These are phyloP conservation scores for Siderastrea siderea DNA, from an alignment of 92 coral and sea anemone species.

Conservation along the genomic window DNA sequence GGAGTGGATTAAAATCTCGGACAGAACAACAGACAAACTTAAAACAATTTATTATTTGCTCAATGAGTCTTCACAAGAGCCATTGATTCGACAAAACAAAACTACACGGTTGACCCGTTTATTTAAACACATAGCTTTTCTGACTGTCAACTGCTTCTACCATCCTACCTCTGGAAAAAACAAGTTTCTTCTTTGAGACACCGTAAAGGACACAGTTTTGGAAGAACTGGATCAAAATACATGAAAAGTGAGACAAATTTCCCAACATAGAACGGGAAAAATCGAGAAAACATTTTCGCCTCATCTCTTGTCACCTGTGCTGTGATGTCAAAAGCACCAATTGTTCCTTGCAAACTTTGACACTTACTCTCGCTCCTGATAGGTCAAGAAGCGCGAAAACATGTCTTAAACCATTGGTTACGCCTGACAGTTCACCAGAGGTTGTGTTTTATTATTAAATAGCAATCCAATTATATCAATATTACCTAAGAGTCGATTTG, in stretches of 20 bases:
- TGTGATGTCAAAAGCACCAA: constrained; percentile 32
- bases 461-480: constrained; percentile 98
- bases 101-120: constrained; percentile 78
- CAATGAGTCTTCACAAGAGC: constrained; percentile 64
- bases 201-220: neutral
- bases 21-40: constrained; percentile 1
- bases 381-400: constrained; percentile 64
- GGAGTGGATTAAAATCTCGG: neutral
- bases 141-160: neutral
- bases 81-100: constrained; percentile 61
- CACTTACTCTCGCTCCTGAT: constrained; percentile 53
- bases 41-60: constrained; percentile 50
- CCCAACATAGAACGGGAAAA: constrained; percentile 6
- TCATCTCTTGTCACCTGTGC: constrained; percentile 35
- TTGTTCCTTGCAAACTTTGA: constrained; percentile 21
- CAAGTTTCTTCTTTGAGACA: neutral
- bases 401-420: constrained; percentile 71
- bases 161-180: neutral
- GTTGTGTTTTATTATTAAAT: constrained; percentile 96
- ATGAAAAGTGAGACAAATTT: neutral
- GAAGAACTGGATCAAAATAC: neutral
- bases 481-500: constrained; percentile 97
- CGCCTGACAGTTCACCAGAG: constrained; percentile 73
- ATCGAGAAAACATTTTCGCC: constrained; percentile 9
- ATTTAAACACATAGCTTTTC: constrained; percentile 14